Evolutionary conservation across 2,797 vertebrate species (phyloP), one percentile per base, ranked within the genome.

Genomic region (Amphiprion clarkii): DNA sequence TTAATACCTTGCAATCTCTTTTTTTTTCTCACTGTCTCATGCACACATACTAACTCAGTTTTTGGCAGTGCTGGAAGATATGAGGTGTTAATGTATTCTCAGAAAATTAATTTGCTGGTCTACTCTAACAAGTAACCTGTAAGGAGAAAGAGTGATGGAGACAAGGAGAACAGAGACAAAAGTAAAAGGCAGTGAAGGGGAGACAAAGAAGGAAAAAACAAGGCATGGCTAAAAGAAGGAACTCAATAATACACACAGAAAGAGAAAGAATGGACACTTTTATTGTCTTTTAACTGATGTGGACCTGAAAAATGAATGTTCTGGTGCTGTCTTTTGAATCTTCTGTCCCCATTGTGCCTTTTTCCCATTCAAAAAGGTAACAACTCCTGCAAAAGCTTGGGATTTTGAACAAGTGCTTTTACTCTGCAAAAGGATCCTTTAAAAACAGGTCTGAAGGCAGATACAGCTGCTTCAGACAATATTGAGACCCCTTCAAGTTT

Each of bases 101-200:
- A 21, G 54, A 78, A 86, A 82, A 78, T 75, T 17, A 58, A 79
- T 87, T 83, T 86, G 63, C 76, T 83, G 74, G 67, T 77, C 49
- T 44, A 51, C 57, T 61, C 44, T 53, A 53, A 74, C 39, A 68
- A 72, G 56, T 67, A 76, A 73, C 53, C 72, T 84, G 59, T 65
- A 16, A 70, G 48, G 17, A 33, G 9, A 17, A 33, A 63, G 27
- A 25, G 19, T 46, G 23, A 13, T 4, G 2, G 61, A 44, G 27
- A 33, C 1, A 33, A 44, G 40, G 23, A 39, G 44, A 69, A 27
- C 4, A 59, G 40, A 42, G 40, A 5, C 2, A 9, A 10, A 29
- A 42, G 9, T 8, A n/a, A 36, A 4, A 11, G 8, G 7, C 2
- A 12, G 23, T 13, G 5, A 7, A 6, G 4, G 48, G 12, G n/a